These are phyloP conservation scores for Sesia apiformis DNA, from an alignment of 2,888 invertebrate species.

Conservation along the genomic window DNA sequence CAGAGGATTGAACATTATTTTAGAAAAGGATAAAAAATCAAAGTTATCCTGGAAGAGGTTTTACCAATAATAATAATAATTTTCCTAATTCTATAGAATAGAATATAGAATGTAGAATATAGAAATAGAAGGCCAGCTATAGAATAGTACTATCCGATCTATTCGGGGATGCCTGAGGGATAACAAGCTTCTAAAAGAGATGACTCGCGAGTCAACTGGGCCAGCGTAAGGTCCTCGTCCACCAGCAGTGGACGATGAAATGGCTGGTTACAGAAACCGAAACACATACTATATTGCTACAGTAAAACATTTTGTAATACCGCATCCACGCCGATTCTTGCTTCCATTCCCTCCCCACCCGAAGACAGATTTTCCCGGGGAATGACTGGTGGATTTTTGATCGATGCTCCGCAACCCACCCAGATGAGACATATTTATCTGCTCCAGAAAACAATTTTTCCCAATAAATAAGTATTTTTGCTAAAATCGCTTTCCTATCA, in stretches of 20 bases:
- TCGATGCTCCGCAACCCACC: conserved; percentile 29
- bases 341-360: conserved; percentile 4
- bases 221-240: not conserved
- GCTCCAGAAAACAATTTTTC: conserved; percentile 40
- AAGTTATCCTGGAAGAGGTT: too few species aligned
- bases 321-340: not conserved
- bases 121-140: too few species aligned
- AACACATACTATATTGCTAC: not conserved
- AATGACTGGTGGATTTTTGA: conserved; percentile 46
- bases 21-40: too few species aligned
- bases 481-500: conserved; percentile 15
- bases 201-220: not conserved
- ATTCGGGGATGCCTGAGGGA: too few species aligned
- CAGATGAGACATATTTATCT: conserved; percentile 40
- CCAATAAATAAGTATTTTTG: conserved; percentile 31
- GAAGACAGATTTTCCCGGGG: conserved; percentile 20
- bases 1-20: too few species aligned
- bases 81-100: too few species aligned
- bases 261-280: not conserved
- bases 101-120: too few species aligned
- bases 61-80: too few species aligned
- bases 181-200: too few species aligned
- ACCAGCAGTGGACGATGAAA: not conserved
- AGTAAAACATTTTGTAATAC: not conserved
- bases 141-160: too few species aligned